phyloP scores from a whole-genome alignment of 2,888 invertebrate species.

The Brenthis ino region DNA sequence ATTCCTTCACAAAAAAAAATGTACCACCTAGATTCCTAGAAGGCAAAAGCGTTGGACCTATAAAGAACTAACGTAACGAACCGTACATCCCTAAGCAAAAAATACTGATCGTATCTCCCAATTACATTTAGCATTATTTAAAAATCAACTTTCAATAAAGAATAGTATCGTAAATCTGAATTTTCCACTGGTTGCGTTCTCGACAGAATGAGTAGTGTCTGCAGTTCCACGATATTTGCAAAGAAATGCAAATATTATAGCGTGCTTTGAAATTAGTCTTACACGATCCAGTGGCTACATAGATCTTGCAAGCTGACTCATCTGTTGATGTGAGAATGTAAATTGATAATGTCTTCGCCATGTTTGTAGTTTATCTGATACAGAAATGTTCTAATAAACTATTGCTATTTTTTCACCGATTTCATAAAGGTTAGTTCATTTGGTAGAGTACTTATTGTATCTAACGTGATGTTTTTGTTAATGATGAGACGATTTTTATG shows the following conservation, averaged over 20 bases:
- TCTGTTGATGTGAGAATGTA: background rate
- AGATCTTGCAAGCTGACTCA: background rate
- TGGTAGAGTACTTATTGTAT: too few species aligned
- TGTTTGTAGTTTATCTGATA: background rate
- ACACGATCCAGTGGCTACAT: slow-evolving; percentile 8
- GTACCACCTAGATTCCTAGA: too few species aligned
- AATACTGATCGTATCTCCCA: too few species aligned
- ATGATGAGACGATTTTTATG: too few species aligned
- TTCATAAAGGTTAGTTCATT: too few species aligned
- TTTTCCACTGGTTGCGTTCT: slow-evolving; percentile 30
- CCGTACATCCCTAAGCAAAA: too few species aligned
- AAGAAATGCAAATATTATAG: slow-evolving; percentile 13
- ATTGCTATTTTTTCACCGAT: too few species aligned
- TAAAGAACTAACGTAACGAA: too few species aligned
- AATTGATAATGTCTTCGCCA: background rate
- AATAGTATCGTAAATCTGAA: slow-evolving; percentile 16
- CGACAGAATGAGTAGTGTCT: slow-evolving; percentile 18
- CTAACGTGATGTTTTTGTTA: too few species aligned
- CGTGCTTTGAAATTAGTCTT: slow-evolving; percentile 23
- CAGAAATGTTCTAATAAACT: too few species aligned
- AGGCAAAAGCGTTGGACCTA: too few species aligned
- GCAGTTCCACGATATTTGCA: slow-evolving; percentile 9
- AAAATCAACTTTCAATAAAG: slow-evolving; percentile 9
- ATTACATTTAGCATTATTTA: background rate
- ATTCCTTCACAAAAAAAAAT: too few species aligned